Evolutionary conservation across 1,140 invertebrate genomes (phyloP).

Genomic region (Melipona quadrifasciata): DNA sequence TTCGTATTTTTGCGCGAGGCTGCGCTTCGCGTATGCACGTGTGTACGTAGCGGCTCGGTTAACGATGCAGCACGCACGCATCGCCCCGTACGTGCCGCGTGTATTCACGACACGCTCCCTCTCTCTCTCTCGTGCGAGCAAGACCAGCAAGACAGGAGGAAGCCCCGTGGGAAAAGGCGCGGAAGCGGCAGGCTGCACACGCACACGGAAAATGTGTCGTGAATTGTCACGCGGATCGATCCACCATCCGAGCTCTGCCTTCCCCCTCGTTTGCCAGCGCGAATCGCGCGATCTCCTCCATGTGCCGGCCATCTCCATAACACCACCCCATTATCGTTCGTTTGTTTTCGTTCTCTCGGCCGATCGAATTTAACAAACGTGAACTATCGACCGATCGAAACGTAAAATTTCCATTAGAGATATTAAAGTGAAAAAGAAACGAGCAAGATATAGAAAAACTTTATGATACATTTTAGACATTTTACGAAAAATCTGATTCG

Average conservation of each 20-base stretch:
- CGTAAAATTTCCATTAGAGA: too few relatives aligned
- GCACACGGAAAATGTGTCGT: constrained; percentile 50
- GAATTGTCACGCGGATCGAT: constrained; percentile 57
- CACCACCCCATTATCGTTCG: too few relatives aligned
- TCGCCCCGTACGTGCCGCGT: constrained; percentile 25
- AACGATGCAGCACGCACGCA: constrained; percentile 51
- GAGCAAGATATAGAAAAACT: too few relatives aligned
- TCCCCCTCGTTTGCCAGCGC: not conserved
- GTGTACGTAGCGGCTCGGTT: not conserved
- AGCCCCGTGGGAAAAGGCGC: constrained; percentile 20
- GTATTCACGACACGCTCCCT: not conserved
- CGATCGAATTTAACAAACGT: too few relatives aligned
- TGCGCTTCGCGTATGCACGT: not conserved
- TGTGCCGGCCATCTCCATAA: not conserved
- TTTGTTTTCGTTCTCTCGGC: not conserved
- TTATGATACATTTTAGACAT: too few relatives aligned
- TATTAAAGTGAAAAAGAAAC: too few relatives aligned
- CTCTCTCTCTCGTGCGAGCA: not conserved
- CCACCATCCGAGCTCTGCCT: not conserved
- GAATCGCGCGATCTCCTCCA: not conserved
- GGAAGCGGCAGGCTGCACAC: constrained; percentile 26
- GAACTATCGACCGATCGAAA: too few relatives aligned
- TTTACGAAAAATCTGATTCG: too few relatives aligned
- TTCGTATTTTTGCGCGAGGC: constrained; percentile 46
- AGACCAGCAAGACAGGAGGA: constrained; percentile 6